These are phyloP conservation scores for Drosophila tsacasi DNA, from an alignment of 1,140 invertebrate genomes.

Conservation along the genomic window DNA sequence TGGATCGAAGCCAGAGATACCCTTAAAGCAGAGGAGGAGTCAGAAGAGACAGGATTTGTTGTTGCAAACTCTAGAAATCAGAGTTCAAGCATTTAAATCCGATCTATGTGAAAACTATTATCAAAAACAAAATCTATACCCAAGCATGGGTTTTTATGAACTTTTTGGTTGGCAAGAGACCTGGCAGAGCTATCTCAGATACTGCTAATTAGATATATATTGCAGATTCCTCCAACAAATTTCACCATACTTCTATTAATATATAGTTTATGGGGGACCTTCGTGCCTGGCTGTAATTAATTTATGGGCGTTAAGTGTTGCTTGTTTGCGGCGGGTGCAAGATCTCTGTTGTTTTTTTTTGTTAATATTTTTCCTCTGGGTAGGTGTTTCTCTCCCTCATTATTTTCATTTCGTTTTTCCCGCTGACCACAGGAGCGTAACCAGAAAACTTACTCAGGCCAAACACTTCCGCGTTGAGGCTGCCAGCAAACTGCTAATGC, in stretches of 20 bases:
- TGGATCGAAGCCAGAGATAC: slow-evolving; percentile 13
- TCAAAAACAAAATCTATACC: neutral
- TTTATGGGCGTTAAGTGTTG: slow-evolving; percentile 79
- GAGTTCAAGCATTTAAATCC: too few relatives aligned
- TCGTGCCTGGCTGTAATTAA: slow-evolving; percentile 64
- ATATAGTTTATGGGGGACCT: slow-evolving; percentile 11
- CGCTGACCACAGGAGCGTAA: slow-evolving; percentile 28
- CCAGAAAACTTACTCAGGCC: slow-evolving; percentile 47
- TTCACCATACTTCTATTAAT: neutral
- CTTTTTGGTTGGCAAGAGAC: neutral
- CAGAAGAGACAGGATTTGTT: neutral
- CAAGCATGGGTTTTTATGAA: neutral
- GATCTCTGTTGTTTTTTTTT: too few relatives aligned
- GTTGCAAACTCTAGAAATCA: too few relatives aligned
- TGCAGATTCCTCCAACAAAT: slow-evolving; percentile 2
- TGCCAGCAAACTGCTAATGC: neutral
- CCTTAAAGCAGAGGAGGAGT: neutral
- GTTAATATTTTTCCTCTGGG: neutral
- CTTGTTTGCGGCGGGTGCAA: slow-evolving; percentile 46
- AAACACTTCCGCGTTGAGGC: slow-evolving; percentile 40
- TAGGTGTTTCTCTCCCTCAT: slow-evolving; percentile 7
- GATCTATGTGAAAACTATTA: neutral
- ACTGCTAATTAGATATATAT: slow-evolving; percentile 32
- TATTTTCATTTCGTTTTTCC: slow-evolving; percentile 9
- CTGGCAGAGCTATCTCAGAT: neutral